These are phyloP conservation scores for Dolomedes plantarius DNA, from an alignment of 2,888 invertebrate species.

Conservation along the genomic window DNA sequence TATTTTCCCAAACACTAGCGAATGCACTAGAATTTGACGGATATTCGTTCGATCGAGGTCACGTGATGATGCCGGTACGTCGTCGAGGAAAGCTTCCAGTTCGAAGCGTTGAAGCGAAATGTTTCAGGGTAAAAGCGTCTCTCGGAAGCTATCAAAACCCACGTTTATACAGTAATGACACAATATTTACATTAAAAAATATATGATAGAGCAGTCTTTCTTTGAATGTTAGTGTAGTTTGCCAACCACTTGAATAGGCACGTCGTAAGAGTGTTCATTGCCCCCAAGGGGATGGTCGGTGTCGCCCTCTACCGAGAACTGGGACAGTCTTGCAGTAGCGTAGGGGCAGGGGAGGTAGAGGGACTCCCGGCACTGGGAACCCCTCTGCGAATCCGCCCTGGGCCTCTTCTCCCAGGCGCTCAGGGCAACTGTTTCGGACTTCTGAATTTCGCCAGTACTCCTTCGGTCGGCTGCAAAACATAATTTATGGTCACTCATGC, in stretches of 20 bases:
- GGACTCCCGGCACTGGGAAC: constrained; percentile 62
- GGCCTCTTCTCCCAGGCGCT: constrained; percentile 68
- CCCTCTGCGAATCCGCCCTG: constrained; percentile 44
- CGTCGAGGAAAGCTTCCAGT: no score
- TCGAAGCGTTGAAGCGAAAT: neutral
- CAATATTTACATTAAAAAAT: constrained; percentile 17
- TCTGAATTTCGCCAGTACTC: constrained; percentile 61
- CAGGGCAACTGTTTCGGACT: constrained; percentile 60
- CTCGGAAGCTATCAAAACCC: neutral
- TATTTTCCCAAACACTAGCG: no score
- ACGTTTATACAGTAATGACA: constrained; percentile 12
- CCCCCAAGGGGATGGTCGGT: constrained; percentile 46
- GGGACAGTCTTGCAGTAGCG: constrained; percentile 64
- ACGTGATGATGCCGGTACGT: no score
- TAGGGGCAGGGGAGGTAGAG: constrained; percentile 69
- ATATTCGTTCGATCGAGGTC: no score
- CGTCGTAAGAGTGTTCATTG: constrained; percentile 68
- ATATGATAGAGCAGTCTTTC: neutral
- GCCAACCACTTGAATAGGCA: constrained; percentile 70
- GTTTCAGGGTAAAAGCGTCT: neutral
- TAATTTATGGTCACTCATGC: neutral
- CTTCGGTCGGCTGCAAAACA: constrained; percentile 53
- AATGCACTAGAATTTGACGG: no score
- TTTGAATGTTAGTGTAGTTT: constrained; percentile 38
- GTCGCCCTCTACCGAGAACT: constrained; percentile 68